Evolutionary conservation across 2,797 vertebrate species (phyloP).

Genomic region (Sebastes nivosus): DNA sequence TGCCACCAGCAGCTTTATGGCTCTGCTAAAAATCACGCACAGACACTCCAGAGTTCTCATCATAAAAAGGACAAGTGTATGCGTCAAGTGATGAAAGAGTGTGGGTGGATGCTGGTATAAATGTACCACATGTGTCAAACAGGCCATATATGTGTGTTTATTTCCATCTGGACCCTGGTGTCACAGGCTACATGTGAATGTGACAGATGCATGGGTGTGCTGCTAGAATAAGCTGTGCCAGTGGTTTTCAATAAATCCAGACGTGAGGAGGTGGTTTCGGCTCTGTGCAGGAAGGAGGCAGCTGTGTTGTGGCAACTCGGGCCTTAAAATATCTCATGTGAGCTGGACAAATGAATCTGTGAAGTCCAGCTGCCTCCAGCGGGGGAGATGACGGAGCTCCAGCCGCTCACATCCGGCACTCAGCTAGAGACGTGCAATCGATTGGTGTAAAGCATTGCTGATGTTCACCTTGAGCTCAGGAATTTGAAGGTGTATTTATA

Average conservation of each 20-base stretch:
- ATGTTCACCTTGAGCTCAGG: constrained; percentile 36
- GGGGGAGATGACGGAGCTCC: not conserved
- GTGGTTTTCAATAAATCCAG: not conserved
- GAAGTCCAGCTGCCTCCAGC: not conserved
- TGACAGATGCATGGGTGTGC: constrained; percentile 1
- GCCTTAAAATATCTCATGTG: constrained; percentile 45
- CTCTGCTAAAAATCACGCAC: constrained; percentile 9
- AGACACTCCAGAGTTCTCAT: not conserved
- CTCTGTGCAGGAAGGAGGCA: not conserved
- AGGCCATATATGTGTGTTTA: not conserved
- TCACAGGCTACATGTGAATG: not conserved
- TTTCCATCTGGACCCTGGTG: not conserved
- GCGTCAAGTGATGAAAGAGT: not conserved
- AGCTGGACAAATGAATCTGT: constrained; percentile 19
- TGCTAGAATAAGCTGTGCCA: constrained; percentile 2
- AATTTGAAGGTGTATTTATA: constrained; percentile 25
- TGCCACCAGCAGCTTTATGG: constrained; percentile 7
- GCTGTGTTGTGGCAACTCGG: constrained; percentile 10
- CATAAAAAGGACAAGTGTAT: not conserved
- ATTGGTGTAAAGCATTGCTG: constrained; percentile 7
- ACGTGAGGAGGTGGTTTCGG: not conserved
- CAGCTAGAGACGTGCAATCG: not conserved
- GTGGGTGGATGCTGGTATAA: not conserved
- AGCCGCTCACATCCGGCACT: not conserved
- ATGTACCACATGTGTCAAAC: not conserved